Evolutionary conservation across 2,797 vertebrate genomes (phyloP), one percentile per base, ranked within the genome.

Genomic region (Arctocebus calabarensis): DNA sequence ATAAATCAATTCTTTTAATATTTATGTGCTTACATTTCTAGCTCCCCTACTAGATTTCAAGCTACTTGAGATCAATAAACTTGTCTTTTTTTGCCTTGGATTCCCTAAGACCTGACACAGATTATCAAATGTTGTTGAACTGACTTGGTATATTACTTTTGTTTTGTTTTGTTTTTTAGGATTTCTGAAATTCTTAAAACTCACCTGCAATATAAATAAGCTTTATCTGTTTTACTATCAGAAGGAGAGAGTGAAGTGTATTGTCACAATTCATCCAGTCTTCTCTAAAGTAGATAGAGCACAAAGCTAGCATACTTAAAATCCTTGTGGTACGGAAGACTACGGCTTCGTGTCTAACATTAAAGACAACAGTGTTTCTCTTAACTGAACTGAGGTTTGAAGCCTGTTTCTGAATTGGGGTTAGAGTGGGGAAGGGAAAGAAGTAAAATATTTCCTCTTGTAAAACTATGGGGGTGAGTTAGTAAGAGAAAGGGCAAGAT

Each of bases 241-340:
- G 27, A 75, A 90, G 19, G 82, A 96, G 84, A 34, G 27, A 62
- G 19, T 52, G 78, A 34, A 82, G 48, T 71, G 64, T 32, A 70
- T 84, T 73, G 23, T 70, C 11, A 2, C 59, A 84, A 93, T 89
- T 81, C 17, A 43, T 43, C 27, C 11, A 52, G 7, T 66, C 20
- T 85, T n/a, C 64, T 23, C 12, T 71, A 48, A 91, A 64, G 12
- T 40, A 7, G 14, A 25, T 45, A 57, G 1, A 84, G 48, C 11
- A 78, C 82, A 71, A 83, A 85, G 43, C 79, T 81, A 86, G 86
- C 16, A 74, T 40, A 86, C 25, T 66, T 79, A 82, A 94, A 94
- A 84, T 25, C 19, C 32, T 90, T 88, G 48, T 55, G 17, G 19
- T 25, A 68, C 37, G 22, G 29, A 93, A 57, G 27, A 13, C 3